A percentile compares a stretch with the other conserved stretches of the same genome.
These are phyloP conservation scores for Taphrorychus bicolor DNA, from an alignment of 2,888 invertebrate genomes.

Conservation along the genomic window DNA sequence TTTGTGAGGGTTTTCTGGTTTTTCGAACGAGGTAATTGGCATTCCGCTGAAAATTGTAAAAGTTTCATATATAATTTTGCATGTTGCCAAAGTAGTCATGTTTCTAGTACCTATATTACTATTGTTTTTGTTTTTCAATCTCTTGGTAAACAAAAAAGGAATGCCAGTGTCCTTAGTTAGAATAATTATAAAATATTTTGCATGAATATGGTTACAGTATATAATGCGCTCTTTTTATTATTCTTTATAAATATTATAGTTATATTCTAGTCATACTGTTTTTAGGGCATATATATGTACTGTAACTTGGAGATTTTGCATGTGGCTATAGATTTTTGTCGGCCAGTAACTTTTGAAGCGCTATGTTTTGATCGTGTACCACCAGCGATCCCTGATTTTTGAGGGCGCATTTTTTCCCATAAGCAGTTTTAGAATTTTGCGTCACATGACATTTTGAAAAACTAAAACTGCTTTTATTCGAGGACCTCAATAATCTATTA, in stretches of 20 bases:
- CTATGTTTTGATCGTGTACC: constrained; percentile 17
- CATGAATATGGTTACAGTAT: constrained; percentile 10
- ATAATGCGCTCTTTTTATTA: not conserved
- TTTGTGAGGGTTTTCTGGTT: not conserved
- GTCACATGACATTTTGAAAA: not conserved
- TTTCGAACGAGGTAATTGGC: constrained; percentile 40
- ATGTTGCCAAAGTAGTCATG: constrained; percentile 31
- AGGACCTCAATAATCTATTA: no score
- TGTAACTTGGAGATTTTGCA: constrained; percentile 49
- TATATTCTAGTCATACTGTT: no score
- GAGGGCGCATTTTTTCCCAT: constrained; percentile 17
- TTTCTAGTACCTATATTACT: constrained; percentile 20
- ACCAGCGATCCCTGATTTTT: constrained; percentile 7
- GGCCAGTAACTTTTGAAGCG: constrained; percentile 53
- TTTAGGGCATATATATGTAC: no score
- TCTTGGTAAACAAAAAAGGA: no score
- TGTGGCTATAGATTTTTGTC: constrained; percentile 57
- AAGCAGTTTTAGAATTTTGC: constrained; percentile 44
- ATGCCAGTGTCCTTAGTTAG: constrained; percentile 42
- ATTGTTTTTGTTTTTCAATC: not conserved
- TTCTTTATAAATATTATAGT: no score
- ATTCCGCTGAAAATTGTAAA: constrained; percentile 24
- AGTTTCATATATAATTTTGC: no score
- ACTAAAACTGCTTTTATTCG: no score
- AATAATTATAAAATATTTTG: constrained; percentile 25